phyloP scores from a whole-genome alignment of 2,113 vertebrate species.

The Ellobius talpinus region DNA sequence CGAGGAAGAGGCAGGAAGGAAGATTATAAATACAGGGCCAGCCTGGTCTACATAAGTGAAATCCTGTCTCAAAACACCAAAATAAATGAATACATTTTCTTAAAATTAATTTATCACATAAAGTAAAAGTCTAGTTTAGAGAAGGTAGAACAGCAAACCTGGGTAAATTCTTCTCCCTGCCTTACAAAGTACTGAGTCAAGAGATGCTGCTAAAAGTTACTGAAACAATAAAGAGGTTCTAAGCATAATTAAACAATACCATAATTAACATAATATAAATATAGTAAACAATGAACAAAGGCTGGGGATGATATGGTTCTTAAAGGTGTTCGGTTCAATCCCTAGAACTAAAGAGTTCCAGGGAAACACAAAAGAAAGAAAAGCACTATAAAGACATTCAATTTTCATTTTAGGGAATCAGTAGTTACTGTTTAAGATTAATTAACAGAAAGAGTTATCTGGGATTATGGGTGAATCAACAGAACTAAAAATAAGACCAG shows the following conservation, averaged over 20 bases:
- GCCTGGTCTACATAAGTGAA: neutral
- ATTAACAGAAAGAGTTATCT: slow-evolving; percentile 33
- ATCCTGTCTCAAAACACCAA: neutral
- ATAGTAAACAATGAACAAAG: neutral
- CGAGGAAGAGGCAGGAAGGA: neutral
- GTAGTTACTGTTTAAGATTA: neutral
- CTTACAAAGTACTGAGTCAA: neutral
- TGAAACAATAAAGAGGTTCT: slow-evolving; percentile 1
- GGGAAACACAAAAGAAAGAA: neutral
- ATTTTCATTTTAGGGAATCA: slow-evolving; percentile 32
- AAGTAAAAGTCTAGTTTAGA: neutral
- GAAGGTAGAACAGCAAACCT: neutral
- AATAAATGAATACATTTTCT: neutral
- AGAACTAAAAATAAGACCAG: slow-evolving; percentile 51
- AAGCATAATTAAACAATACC: neutral
- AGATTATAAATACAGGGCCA: neutral
- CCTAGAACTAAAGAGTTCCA: neutral
- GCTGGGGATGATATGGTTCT: neutral
- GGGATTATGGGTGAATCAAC: neutral
- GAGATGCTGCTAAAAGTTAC: slow-evolving; percentile 5
- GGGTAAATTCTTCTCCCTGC: neutral
- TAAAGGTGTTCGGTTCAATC: neutral
- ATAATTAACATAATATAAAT: slow-evolving; percentile 34
- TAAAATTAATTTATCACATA: neutral
- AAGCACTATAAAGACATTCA: slow-evolving; percentile 24